phyloP scores from a whole-genome alignment of 2,797 vertebrate genomes.

The Premnoplex brunnescens region DNA sequence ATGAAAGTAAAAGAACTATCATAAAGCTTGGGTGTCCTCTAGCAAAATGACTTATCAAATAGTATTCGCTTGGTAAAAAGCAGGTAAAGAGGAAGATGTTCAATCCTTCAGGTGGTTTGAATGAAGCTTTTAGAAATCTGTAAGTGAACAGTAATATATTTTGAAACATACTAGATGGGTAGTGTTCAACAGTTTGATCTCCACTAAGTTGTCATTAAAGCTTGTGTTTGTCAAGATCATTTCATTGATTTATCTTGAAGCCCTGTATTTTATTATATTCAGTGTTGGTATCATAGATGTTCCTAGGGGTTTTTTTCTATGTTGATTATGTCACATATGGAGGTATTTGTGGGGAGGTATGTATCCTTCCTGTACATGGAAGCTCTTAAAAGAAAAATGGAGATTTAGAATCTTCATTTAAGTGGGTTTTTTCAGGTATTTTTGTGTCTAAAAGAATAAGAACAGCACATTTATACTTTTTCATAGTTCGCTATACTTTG shows the following conservation, averaged over 20 bases:
- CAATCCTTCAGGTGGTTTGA: neutral
- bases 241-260: neutral
- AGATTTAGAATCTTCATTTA: neutral
- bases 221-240: neutral
- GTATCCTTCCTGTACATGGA: neutral
- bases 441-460: neutral
- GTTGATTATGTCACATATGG: neutral
- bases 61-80: neutral
- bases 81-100: neutral
- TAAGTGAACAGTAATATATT: neutral
- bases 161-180: neutral
- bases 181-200: neutral
- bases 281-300: neutral
- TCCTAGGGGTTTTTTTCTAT: neutral
- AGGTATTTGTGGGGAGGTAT: neutral
- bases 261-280: neutral
- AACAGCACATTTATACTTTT: neutral
- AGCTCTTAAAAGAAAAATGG: neutral
- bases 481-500: neutral
- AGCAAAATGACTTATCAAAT: neutral
- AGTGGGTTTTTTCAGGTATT: neutral
- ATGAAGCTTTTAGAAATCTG: neutral
- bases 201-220: neutral
- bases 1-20: neutral
- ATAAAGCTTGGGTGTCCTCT: neutral